A percentile compares a stretch with the other conserved stretches of the same genome.
phyloP scores from a whole-genome alignment of 2,797 vertebrate species.

The Chiroxiphia lanceolata region DNA sequence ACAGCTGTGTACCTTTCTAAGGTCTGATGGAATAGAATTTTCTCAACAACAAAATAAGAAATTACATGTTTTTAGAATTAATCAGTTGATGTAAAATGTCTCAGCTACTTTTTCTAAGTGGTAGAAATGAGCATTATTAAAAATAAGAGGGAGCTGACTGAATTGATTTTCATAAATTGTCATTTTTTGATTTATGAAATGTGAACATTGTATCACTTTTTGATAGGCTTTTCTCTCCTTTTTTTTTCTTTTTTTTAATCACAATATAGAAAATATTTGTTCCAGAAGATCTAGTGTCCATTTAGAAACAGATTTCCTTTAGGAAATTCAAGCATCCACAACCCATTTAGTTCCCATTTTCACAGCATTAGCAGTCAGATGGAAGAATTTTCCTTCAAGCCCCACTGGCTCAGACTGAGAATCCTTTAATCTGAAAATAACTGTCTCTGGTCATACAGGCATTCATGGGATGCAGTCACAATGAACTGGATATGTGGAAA shows the following conservation, averaged over 20 bases:
- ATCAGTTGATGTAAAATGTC: not conserved
- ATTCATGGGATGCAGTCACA: not conserved
- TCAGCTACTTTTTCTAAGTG: not conserved
- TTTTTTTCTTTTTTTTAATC: not conserved
- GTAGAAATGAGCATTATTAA: not conserved
- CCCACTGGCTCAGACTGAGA: not conserved
- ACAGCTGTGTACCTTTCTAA: not conserved
- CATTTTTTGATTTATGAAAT: not conserved
- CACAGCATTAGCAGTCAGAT: not conserved
- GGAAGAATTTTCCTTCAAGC: not conserved
- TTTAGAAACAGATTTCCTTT: not conserved
- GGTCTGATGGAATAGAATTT: not conserved
- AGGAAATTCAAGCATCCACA: not conserved
- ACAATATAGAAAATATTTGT: not conserved
- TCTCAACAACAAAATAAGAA: not conserved
- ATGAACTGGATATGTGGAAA: not conserved
- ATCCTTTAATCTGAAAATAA: slow-evolving; percentile 3
- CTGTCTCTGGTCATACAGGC: not conserved
- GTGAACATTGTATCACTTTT: not conserved
- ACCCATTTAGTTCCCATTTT: not conserved
- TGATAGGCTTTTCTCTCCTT: fast-evolving
- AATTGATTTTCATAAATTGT: not conserved
- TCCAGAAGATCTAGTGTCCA: not conserved
- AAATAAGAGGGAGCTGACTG: not conserved
- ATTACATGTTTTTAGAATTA: not conserved